Conservation (phyloP, 1,140 invertebrate species). For the Armadillidium nasatum region DNA sequence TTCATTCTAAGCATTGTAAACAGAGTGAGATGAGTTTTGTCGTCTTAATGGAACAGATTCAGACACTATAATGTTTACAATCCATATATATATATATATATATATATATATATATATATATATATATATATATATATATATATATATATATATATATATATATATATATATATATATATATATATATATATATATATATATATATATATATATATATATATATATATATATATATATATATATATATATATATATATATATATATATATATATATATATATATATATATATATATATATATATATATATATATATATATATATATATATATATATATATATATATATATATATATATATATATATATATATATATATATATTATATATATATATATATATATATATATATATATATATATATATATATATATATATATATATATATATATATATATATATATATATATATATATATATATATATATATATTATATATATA, state of each 20-base stretch:
- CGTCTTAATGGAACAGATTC: no score
- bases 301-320: conserved; percentile 9
- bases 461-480: conserved; percentile 9
- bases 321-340: background rate
- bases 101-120: background rate
- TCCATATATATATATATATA: background rate
- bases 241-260: conserved; percentile 22
- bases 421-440: background rate
- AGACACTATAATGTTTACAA: no score
- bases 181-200: conserved; percentile 13
- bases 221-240: conserved; percentile 19
- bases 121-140: conserved; percentile 18
- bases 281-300: conserved; percentile 21
- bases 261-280: conserved; percentile 17
- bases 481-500: background rate
- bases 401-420: conserved; percentile 10
- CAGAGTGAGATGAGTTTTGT: no score
- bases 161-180: conserved; percentile 19
- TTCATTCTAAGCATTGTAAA: no score
- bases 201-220: conserved; percentile 6
- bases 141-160: conserved; percentile 14
- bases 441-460: background rate
- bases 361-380: background rate
- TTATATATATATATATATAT: background rate
- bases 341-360: background rate